Percentiles rank a stretch among this genome's conserved stretches.
phyloP scores from a whole-genome alignment of 37 sponge, comb jelly and placozoan genomes.

The Mnemiopsis leidyi region DNA sequence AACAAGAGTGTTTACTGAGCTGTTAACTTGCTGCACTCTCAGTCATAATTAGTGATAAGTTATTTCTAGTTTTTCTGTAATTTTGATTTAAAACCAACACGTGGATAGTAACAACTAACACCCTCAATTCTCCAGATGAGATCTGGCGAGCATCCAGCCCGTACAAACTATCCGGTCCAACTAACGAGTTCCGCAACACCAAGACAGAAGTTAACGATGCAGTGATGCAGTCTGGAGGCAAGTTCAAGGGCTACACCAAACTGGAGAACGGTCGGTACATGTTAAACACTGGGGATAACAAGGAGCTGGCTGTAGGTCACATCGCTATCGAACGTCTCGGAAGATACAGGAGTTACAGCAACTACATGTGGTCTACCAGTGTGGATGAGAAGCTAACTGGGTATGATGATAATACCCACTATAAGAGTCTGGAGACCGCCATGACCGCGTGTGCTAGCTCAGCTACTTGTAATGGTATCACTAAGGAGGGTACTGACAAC shows the following conservation, averaged over 20 bases:
- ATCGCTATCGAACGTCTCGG: not conserved
- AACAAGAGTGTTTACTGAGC: no score
- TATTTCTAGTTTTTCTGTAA: no score
- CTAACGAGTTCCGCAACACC: not conserved
- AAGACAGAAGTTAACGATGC: not conserved
- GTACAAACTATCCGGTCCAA: not conserved
- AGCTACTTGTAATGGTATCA: not conserved
- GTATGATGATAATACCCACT: not conserved
- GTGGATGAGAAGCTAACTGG: not conserved
- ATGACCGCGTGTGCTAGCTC: not conserved
- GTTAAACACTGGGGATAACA: not conserved
- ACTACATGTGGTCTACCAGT: not conserved
- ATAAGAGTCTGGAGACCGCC: not conserved
- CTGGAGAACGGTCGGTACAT: not conserved
- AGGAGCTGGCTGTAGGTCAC: not conserved
- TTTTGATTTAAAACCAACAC: no score
- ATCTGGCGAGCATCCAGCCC: conserved; percentile 13
- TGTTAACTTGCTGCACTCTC: no score
- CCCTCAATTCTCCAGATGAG: no score
- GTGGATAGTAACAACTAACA: no score
- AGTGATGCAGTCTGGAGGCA: not conserved
- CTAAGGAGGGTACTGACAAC: not conserved
- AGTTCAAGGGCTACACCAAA: not conserved
- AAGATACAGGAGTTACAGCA: not conserved
- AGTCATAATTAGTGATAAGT: no score